Percentiles rank a stretch among this genome's conserved stretches.
Conservation (phyloP, 2,888 invertebrate species). For the Blera fallax region DNA sequence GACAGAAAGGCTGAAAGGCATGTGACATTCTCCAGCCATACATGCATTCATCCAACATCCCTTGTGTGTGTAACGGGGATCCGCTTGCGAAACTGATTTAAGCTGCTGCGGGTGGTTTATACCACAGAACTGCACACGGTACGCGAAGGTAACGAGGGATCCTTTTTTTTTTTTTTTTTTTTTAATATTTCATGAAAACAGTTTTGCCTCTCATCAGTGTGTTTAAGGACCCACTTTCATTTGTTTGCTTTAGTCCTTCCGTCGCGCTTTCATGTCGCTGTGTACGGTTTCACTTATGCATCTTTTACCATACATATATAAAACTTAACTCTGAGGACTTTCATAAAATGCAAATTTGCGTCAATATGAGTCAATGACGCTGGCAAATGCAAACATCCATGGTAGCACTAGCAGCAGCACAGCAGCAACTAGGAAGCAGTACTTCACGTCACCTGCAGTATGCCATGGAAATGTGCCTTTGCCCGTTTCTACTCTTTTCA, state of each 20-base stretch:
- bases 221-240: slow-evolving; percentile 72
- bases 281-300: slow-evolving; percentile 72
- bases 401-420: not conserved
- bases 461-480: slow-evolving; percentile 27
- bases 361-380: slow-evolving; percentile 63
- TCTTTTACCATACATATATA: slow-evolving; percentile 67
- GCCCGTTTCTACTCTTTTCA: slow-evolving; percentile 40
- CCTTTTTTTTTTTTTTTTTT: slow-evolving; percentile 18
- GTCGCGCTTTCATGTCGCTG: slow-evolving; percentile 62
- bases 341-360: slow-evolving; percentile 69
- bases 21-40: slow-evolving; percentile 46
- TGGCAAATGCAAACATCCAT: slow-evolving; percentile 54
- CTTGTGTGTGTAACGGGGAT: slow-evolving; percentile 64
- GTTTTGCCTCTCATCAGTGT: slow-evolving; percentile 71
- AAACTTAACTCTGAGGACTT: slow-evolving; percentile 67
- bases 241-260: slow-evolving; percentile 67
- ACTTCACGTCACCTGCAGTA: slow-evolving; percentile 52
- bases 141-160: slow-evolving; percentile 23
- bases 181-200: slow-evolving; percentile 69
- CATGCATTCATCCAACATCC: slow-evolving; percentile 51
- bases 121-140: slow-evolving; percentile 34
- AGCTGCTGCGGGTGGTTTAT: slow-evolving; percentile 55
- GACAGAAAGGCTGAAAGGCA: slow-evolving; percentile 50
- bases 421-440: slow-evolving; percentile 23
- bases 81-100: slow-evolving; percentile 67